These are phyloP conservation scores for Pyrgus malvae DNA, from an alignment of 2,888 invertebrate genomes.

Conservation along the genomic window DNA sequence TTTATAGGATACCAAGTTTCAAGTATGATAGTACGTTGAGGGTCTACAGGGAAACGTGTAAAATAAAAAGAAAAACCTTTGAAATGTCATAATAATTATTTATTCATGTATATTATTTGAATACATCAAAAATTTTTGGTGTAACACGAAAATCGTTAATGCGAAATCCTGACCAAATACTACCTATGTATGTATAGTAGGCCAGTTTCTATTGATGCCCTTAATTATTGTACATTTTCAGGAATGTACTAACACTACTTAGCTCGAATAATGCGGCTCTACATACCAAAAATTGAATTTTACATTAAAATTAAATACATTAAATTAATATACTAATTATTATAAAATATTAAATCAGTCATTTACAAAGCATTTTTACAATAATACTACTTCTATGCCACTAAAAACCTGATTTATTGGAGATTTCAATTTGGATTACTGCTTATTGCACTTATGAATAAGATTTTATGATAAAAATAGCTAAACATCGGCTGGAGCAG, in stretches of 20 bases:
- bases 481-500: conserved; percentile 7
- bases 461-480: conserved; percentile 19
- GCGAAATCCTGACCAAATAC: conserved; percentile 49
- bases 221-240: conserved; percentile 68
- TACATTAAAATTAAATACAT: conserved; percentile 63
- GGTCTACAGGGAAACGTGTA: too few relatives aligned
- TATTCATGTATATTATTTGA: conserved; percentile 73
- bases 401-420: conserved; percentile 37
- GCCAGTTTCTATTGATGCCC: conserved; percentile 49
- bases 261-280: conserved; percentile 44
- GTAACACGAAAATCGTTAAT: conserved; percentile 68
- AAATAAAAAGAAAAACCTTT: conserved; percentile 40
- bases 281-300: conserved; percentile 42
- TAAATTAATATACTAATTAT: conserved; percentile 57
- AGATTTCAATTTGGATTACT: conserved; percentile 45
- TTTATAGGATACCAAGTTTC: too few relatives aligned
- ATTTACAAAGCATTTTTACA: conserved; percentile 64
- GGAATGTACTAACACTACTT: conserved; percentile 76
- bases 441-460: conserved; percentile 53
- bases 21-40: too few relatives aligned
- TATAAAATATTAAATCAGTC: conserved; percentile 70
- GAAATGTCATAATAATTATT: conserved; percentile 64
- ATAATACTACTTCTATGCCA: conserved; percentile 40
- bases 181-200: conserved; percentile 52
- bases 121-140: conserved; percentile 77